Base-by-base conservation (phyloP, 2,888 invertebrate species). In the Osedax fenrisi region DNA sequence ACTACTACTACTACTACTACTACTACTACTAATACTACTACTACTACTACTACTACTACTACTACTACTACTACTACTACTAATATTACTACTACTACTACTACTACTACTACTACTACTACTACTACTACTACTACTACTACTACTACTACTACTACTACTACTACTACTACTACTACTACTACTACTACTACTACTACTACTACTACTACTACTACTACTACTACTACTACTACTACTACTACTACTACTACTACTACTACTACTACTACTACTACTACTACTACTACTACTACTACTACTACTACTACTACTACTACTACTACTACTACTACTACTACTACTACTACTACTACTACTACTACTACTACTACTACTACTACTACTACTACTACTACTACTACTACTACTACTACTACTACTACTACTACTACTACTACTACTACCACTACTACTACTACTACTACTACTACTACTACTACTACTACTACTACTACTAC, bases 181-280 rank as follows among this genome's bases (percentile, higher is more conserved):
- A 56, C 56, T 56, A 17, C 0, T 56, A 56, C 56, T 56, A 0
- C 56, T 56, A 56, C 56, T 56, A 56, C 56, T 56, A 56, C 56
- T 56, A 56, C 56, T 56, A 1, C 56, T 56, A 1, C 56, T 56
- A 1, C 56, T 56, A 56, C 56, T 56, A 56, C 56, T 56, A 56
- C 56, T 56, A 56, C 56, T 56, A 56, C 56, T n/a, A 17, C 17
- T n/a, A 17, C 56, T 56, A 1, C 56, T 56, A 1, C 56, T 56
- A 1, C 56, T 56, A n/a, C 56, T 56, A 1, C 56, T 56, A 1
- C 56, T 56, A 56, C 56, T 56, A 56, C 1, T 56, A 56, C 56
- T 56, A 56, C 56, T 56, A 56, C 56, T 56, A 56, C 56, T 56
- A 56, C 56, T 56, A n/a, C 56, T 56, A 56, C 56, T 56, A 56